A percentile compares a stretch with the other conserved stretches of the same genome.
Evolutionary conservation across 2,888 invertebrate genomes (phyloP).

Genomic region (Catocala sponsa): DNA sequence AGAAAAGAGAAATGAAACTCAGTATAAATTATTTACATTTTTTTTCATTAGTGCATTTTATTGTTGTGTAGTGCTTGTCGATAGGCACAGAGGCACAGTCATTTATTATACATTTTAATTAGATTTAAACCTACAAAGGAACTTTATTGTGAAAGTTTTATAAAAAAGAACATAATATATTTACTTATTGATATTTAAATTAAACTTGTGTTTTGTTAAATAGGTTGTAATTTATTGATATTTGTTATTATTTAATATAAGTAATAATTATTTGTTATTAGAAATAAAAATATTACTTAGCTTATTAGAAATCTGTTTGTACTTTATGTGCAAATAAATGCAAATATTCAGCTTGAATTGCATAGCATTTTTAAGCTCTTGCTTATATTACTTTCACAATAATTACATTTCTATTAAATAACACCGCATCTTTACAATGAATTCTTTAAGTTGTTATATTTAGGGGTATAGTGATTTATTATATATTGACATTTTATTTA

Average conservation of each 20-base stretch:
- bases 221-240: not conserved
- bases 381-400: constrained; percentile 51
- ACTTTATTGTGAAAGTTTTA: constrained; percentile 44
- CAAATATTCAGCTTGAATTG: too few species aligned
- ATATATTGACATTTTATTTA: constrained; percentile 24
- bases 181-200: not conserved
- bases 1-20: constrained; percentile 33
- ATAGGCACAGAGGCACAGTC: constrained; percentile 86
- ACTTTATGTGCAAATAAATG: not conserved
- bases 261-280: too few species aligned
- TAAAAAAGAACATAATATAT: constrained; percentile 1
- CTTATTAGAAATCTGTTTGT: not conserved
- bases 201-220: not conserved
- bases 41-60: constrained; percentile 61
- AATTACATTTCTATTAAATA: constrained; percentile 36
- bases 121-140: constrained; percentile 57
- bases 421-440: constrained; percentile 75
- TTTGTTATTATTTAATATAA: not conserved
- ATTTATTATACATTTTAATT: constrained; percentile 63
- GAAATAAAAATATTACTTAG: too few species aligned
- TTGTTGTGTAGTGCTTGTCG: constrained; percentile 78
- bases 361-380: not conserved
- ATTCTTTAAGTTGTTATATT: constrained; percentile 52
- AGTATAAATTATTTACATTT: constrained; percentile 48
- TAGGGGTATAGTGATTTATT: constrained; percentile 25